Conservation (phyloP, 2,797 vertebrate species). For the Cynopterus sphinx region DNA sequence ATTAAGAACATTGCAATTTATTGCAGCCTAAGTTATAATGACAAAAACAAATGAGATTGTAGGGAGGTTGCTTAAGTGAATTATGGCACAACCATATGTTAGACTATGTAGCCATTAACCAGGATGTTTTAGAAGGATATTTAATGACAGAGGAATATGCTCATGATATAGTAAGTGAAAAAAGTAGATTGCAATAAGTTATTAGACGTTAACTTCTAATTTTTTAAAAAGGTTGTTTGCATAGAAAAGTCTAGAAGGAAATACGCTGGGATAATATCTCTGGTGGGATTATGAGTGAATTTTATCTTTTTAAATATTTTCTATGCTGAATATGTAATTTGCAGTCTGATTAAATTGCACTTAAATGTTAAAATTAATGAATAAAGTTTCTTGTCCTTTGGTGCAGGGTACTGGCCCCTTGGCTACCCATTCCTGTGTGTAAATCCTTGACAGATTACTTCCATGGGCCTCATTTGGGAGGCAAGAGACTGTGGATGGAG, state of each 20-base stretch:
- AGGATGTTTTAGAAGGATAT: conserved; percentile 4
- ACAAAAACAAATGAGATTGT: conserved; percentile 6
- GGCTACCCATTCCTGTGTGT: background rate
- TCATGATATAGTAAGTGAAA: background rate
- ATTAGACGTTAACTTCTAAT: background rate
- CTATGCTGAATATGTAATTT: conserved; percentile 8
- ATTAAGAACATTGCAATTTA: background rate
- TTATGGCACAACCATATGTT: background rate
- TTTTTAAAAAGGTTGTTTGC: background rate
- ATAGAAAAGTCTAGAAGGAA: conserved; percentile 14
- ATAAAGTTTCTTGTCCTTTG: background rate
- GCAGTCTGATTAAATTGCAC: background rate
- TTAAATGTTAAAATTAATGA: background rate
- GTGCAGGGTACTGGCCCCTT: background rate
- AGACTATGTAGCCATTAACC: background rate
- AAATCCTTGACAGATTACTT: conserved; percentile 53
- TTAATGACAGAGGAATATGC: conserved; percentile 28
- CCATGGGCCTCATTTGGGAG: conserved; percentile 14
- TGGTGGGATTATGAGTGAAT: conserved; percentile 34
- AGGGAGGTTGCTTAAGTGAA: conserved; percentile 1
- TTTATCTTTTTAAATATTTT: conserved; percentile 40
- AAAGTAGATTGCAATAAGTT: background rate
- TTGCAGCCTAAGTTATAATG: conserved; percentile 10
- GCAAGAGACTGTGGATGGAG: conserved; percentile 53
- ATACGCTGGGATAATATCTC: background rate